A percentile compares a stretch with the other conserved stretches of the same genome.
Conservation (phyloP, 2,888 invertebrate genomes). For the Coenonympha glycerion region DNA sequence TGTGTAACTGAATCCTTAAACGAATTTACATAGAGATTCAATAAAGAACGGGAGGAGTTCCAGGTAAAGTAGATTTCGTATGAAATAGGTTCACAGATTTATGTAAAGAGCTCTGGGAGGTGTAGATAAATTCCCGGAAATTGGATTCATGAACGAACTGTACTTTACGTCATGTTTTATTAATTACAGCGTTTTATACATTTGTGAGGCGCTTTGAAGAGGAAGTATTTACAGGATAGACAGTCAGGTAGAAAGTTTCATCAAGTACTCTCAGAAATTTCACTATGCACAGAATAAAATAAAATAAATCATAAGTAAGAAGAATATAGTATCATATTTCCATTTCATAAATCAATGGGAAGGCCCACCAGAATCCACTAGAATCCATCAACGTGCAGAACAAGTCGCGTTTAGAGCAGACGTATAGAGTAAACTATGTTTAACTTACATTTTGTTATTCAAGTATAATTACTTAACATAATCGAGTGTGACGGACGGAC, state of each 20-base stretch:
- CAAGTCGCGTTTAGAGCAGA: too few relatives aligned
- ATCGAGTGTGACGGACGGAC: too few relatives aligned
- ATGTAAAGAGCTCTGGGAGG: conserved; percentile 27
- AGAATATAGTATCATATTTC: too few relatives aligned
- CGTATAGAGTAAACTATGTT: too few relatives aligned
- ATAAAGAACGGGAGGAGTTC: conserved; percentile 21
- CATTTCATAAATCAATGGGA: too few relatives aligned
- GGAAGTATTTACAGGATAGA: background rate
- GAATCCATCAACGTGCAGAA: too few relatives aligned
- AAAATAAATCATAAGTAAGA: too few relatives aligned
- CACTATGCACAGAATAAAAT: too few relatives aligned
- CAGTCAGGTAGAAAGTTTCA: background rate
- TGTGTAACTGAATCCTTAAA: conserved; percentile 19
- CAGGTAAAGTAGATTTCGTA: conserved; percentile 13
- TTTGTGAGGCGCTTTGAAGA: background rate
- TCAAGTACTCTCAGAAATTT: too few relatives aligned
- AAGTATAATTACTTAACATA: too few relatives aligned
- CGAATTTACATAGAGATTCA: conserved; percentile 25
- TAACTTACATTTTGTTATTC: too few relatives aligned
- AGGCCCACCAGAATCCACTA: too few relatives aligned
- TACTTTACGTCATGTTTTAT: conserved; percentile 59
- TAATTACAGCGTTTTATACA: conserved; percentile 53
- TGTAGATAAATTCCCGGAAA: conserved; percentile 22
- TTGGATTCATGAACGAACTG: conserved; percentile 44
- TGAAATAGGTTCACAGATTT: conserved; percentile 33